Evolutionary conservation across 1,140 invertebrate genomes (phyloP), one percentile per base, ranked within the genome.

Genomic region (Macrostomum lignano): DNA sequence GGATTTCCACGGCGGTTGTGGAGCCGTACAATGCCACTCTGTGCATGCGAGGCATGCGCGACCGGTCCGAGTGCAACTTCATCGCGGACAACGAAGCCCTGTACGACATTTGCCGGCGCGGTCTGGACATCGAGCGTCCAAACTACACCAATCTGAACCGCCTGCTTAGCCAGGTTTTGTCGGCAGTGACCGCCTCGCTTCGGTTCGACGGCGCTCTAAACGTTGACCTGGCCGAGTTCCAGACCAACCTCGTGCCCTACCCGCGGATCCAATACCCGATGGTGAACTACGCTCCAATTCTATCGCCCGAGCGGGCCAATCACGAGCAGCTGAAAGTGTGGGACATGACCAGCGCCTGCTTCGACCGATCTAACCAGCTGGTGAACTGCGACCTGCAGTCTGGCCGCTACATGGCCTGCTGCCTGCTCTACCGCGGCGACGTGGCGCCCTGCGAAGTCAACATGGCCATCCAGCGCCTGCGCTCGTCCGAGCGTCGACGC

Each of bases 301-400:
- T 17, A 15, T 28, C 26, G 5, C 3, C 26, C 4, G 64, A 66
- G 10, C 67, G 68, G 44, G 70, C 70, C 2, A 64, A 65, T 21
- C 71, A 74, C 38, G 72, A 74, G 47, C 70, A 73, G 46, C 55
- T 73, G 17, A 68, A 69, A 2, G 72, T 74, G 7, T 64, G 67
- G 11, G 71, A 74, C 52, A 73, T 74, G 38, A 74, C 72, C 26
- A 73, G 73, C 47, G 65, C 68, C 23, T 74, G 71, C 54, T 74
- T 74, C 45, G 72, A 75, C 43, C 71, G 71, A n/a, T 68, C 69
- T 14, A 74, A 73, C 52, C 71, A 74, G 60, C 73, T 74, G 72
- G 69, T 75, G 0, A 75, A 73, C 43, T 58, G 55, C 40, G 58
- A 60, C 36, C 52, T 55, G 10, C 40, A 55, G 17, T 47, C 54